Base-by-base conservation (phyloP, 2,797 vertebrate genomes). In the Lagorchestes hirsutus region DNA sequence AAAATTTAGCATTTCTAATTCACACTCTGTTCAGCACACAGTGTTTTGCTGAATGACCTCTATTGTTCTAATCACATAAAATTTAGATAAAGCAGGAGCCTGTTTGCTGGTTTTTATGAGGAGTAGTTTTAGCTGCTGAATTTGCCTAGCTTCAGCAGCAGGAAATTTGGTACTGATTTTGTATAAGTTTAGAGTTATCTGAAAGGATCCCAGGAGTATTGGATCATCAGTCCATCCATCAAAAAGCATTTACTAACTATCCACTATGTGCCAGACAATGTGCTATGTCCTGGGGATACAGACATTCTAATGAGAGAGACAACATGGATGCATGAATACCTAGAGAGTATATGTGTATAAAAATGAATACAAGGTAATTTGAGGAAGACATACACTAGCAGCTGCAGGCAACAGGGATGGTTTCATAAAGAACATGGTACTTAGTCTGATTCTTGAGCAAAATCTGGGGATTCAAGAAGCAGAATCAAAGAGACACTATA, bases 51-150 rank as follows among this genome's bases (percentile, higher is more conserved):
- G 40, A 90, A 95, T 93, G 54, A 34, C 94, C n/a, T 93, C 92
- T 59, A n/a, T 87, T 90, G 5, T 93, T 87, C 90, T 58, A 94
- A 52, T 91, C 93, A 55, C 13, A 9, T 91, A 74, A 91, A 55
- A 82, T 58, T 58, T 46, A 93, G n/a, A 50, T 50, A 93, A 95
- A 93, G 92, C 34, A 87, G 11, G 8, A 54, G 55, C 62, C 34
- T 95, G 5, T 40, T 92, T 50, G 87, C 90, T 96, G 92, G 93
- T 87, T 58, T 55, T 96, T 90, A 14, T 54, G 14, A 93, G 93
- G 55, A 95, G 93, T 24, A 91, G 28, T 90, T 92, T 95, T n/a
- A 91, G 59, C 40, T 28, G 46, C 57, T 93, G 31, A 52, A 14
- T 52, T 90, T 91, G 31, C 82, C 95, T 55, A 40, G 58, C 55